A percentile compares a stretch with the other conserved stretches of the same genome.
phyloP scores from a whole-genome alignment of 1,140 invertebrate genomes.

The Helicoverpa zea region DNA sequence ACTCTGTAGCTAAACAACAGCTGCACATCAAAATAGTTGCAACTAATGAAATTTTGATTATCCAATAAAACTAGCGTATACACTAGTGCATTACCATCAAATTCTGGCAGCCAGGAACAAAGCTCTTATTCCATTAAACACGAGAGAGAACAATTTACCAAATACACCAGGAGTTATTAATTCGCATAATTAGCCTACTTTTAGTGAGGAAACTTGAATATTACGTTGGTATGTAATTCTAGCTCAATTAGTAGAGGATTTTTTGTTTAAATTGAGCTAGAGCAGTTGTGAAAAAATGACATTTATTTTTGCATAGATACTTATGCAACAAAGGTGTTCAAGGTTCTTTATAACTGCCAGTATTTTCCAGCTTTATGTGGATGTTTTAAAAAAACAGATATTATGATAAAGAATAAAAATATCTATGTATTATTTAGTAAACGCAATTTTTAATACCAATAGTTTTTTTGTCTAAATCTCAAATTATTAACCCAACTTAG shows the following conservation, averaged over 20 bases:
- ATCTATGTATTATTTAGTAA: too few species aligned
- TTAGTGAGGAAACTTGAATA: constrained; percentile 3
- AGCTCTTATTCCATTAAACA: constrained; percentile 35
- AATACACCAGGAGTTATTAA: constrained; percentile 28
- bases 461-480: too few species aligned
- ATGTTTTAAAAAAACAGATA: too few species aligned
- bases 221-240: constrained; percentile 23
- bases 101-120: background rate
- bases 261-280: background rate
- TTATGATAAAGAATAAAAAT: too few species aligned
- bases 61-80: constrained; percentile 21
- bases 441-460: too few species aligned
- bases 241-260: constrained; percentile 24
- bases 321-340: too few species aligned
- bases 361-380: too few species aligned
- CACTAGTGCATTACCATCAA: constrained; percentile 6
- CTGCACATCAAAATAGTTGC: background rate
- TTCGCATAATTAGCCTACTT: constrained; percentile 24
- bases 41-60: constrained; percentile 11
- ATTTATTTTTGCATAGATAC: too few species aligned
- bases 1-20: background rate
- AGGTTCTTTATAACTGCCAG: too few species aligned
- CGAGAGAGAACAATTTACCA: constrained; percentile 14
- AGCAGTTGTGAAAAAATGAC: too few species aligned
- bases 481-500: too few species aligned